These are phyloP conservation scores for Hydrolagus affinis DNA, from an alignment of 2,113 vertebrate species.

Conservation along the genomic window DNA sequence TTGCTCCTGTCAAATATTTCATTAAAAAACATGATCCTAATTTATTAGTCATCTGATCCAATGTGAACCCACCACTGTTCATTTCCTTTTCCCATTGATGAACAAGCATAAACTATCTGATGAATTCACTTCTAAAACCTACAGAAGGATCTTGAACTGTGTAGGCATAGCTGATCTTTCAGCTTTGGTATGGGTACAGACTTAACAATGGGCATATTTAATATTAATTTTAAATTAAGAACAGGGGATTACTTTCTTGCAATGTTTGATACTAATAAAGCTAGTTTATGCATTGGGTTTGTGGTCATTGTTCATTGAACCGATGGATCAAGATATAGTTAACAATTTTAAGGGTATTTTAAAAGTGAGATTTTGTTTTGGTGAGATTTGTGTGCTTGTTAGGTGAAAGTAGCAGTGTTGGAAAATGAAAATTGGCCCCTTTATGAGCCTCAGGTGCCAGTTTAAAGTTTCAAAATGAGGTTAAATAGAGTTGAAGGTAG, in stretches of 20 bases:
- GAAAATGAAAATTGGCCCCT: too few species aligned
- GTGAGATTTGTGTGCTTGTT: neutral
- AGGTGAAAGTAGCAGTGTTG: neutral
- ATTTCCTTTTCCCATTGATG: neutral
- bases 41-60: neutral
- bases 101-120: neutral
- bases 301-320: slow-evolving; percentile 4
- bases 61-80: neutral
- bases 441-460: too few species aligned
- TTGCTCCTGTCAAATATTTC: too few species aligned
- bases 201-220: too few species aligned
- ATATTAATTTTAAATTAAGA: too few species aligned
- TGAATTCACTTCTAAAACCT: neutral
- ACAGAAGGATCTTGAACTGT: neutral
- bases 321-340: neutral
- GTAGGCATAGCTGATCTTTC: neutral
- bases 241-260: neutral
- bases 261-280: neutral
- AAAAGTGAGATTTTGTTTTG: too few species aligned
- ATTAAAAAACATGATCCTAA: too few species aligned
- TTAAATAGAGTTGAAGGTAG: too few species aligned
- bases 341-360: too few species aligned
- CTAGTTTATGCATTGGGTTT: neutral
- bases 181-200: neutral
- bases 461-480: too few species aligned